A percentile compares a stretch with the other conserved stretches of the same genome.
phyloP scores from a whole-genome alignment of 2,797 vertebrate species.

The Megalops cyprinoides region DNA sequence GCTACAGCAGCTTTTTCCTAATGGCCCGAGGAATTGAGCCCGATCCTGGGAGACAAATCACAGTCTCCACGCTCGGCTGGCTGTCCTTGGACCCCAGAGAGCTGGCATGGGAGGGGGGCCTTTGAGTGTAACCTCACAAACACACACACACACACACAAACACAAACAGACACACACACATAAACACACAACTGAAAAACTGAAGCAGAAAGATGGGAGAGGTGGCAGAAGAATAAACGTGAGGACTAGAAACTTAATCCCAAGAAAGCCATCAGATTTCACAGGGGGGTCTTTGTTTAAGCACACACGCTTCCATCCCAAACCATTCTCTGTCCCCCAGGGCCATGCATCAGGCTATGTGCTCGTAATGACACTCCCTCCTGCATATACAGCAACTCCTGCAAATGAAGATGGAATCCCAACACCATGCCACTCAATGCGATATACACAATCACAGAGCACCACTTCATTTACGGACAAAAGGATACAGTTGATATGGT shows the following conservation, averaged over 20 bases:
- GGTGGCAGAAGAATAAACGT: too few species aligned
- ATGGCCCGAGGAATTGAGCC: slow-evolving; percentile 54
- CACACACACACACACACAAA: slow-evolving; percentile 15
- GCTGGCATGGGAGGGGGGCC: slow-evolving; percentile 18
- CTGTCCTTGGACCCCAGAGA: slow-evolving; percentile 66
- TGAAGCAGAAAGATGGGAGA: too few species aligned
- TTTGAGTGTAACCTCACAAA: slow-evolving; percentile 35
- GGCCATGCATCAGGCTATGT: neutral
- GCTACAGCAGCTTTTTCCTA: slow-evolving; percentile 17
- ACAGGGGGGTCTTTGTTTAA: too few species aligned
- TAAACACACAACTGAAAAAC: slow-evolving; percentile 10
- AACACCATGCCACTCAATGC: neutral
- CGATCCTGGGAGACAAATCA: slow-evolving; percentile 70
- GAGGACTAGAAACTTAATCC: too few species aligned
- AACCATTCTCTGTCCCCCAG: neutral
- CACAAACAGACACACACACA: slow-evolving; percentile 28
- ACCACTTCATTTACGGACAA: neutral
- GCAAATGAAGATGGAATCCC: neutral
- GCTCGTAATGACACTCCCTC: neutral
- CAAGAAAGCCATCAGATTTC: too few species aligned
- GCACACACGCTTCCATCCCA: neutral
- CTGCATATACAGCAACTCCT: neutral
- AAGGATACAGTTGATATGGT: neutral
- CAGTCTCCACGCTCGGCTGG: slow-evolving; percentile 63
- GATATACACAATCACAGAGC: neutral